Base-by-base conservation (phyloP, 2,888 invertebrate species). In the Perizoma flavofasciatum region DNA sequence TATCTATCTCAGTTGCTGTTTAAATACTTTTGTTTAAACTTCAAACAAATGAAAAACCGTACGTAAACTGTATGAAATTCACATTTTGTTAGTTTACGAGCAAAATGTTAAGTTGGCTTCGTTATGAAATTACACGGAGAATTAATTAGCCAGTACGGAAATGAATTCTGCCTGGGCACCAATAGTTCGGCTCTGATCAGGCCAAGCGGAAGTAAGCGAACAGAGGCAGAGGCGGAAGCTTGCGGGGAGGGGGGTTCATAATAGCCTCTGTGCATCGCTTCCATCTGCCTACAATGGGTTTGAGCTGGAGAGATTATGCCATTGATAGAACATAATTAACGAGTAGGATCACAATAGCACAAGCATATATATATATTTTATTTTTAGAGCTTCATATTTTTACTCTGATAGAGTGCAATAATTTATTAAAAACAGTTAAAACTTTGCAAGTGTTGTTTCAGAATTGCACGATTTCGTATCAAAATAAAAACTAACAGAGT, bases 241-340 rank as follows among this genome's bases (percentile, higher is more conserved):
- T 49, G 61, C 47, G 61, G 68, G 59, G 55, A 63, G 66, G 68
- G 70, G 73, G 67, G 59, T 60, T 59, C 63, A 66, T 69, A 69
- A 69, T 69, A 69, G 69, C 67, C 69, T 62, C 61, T 54, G 54
- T 57, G 61, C 62, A 62, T 51, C 59, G 62, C 57, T 66, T 67
- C 69, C 66, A 69, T 67, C 67, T 69, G 69, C 61, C 64, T 65
- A 66, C 64, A 55, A 44, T 61, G 57, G 61, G 60, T 63, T 63
- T 61, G 59, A 65, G 65, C 63, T 61, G 8, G 37, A 40, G 48
- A 62, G 62, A 65, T 67, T 61, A 67, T 57, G 60, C 46, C 62
- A 64, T 63, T 64, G 64, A 64, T 63, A 66, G 61, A 66, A 63
- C 59, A 66, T 66, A 53, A 64, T 57, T 63, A 59, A 61, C 39